Conservation (phyloP, 2,888 invertebrate species). For the Pristionchus arcanus region DNA sequence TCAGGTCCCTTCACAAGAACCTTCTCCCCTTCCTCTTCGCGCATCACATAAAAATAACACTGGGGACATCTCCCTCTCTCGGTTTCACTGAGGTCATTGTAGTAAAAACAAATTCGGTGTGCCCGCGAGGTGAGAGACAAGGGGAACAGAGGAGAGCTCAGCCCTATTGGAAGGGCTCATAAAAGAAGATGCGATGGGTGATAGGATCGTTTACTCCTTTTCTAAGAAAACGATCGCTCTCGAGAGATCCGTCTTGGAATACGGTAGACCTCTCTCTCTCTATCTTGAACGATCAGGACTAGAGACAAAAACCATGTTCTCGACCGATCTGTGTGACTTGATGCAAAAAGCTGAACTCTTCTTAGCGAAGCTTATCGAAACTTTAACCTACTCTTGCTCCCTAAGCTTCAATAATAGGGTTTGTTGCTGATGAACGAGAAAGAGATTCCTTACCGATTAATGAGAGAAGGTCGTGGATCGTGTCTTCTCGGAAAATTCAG, state of each 20-base stretch:
- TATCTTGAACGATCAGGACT: not conserved
- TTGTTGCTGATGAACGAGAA: not conserved
- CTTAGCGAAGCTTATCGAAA: not conserved
- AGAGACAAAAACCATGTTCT: not conserved
- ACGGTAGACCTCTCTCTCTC: not conserved
- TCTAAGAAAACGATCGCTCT: constrained; percentile 34
- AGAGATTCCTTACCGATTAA: constrained; percentile 16
- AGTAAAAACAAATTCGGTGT: constrained; percentile 39
- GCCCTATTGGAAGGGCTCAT: not conserved
- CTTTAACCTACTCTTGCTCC: too few relatives aligned
- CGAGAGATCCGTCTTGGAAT: not conserved
- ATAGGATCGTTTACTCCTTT: constrained; percentile 43
- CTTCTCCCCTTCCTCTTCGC: not conserved
- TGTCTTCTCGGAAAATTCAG: constrained; percentile 65
- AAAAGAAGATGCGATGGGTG: constrained; percentile 43
- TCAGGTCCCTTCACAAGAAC: constrained; percentile 13
- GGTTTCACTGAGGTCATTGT: constrained; percentile 48
- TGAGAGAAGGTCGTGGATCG: constrained; percentile 48
- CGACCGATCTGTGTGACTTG: not conserved
- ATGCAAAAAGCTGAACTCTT: not conserved
- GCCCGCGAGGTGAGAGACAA: not conserved
- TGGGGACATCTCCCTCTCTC: too few relatives aligned
- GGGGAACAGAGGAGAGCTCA: not conserved
- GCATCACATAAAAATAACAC: constrained; percentile 51
- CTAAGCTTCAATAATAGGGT: too few relatives aligned